Conservation (phyloP, 2,888 invertebrate genomes). For the Diarsia dahlii region DNA sequence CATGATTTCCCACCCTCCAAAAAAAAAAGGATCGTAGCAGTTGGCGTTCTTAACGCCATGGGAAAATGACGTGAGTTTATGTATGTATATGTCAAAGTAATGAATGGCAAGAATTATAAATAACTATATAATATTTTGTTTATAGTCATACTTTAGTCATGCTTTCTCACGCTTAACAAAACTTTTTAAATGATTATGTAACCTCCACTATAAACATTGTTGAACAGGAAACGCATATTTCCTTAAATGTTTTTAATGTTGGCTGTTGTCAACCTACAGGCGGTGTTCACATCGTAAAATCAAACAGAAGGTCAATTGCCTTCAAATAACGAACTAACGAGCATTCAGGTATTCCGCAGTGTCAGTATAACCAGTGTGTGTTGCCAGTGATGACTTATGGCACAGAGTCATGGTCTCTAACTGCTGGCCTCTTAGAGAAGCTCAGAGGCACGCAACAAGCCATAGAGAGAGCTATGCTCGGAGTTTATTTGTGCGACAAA, state of each 20-base stretch:
- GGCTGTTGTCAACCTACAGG: slow-evolving; percentile 31
- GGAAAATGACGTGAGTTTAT: background rate
- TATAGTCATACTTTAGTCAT: background rate
- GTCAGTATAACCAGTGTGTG: too few species aligned
- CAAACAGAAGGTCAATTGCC: background rate
- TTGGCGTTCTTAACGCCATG: background rate
- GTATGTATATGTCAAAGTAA: background rate
- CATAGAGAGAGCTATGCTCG: too few species aligned
- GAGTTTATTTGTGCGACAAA: too few species aligned
- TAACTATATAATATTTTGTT: background rate
- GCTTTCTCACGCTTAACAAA: slow-evolving; percentile 1
- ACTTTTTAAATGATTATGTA: slow-evolving; percentile 24
- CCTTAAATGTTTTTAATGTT: slow-evolving; percentile 44
- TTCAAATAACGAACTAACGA: background rate
- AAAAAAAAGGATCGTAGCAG: too few species aligned
- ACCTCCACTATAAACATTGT: background rate
- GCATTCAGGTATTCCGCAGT: too few species aligned
- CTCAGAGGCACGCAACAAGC: too few species aligned
- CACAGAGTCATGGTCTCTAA: too few species aligned
- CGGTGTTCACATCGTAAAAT: background rate
- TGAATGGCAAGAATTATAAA: background rate
- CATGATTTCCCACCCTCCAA: too few species aligned
- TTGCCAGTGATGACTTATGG: too few species aligned
- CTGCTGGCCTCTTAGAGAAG: too few species aligned
- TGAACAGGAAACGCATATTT: slow-evolving; percentile 35